Evolutionary conservation across 2,113 vertebrate genomes (phyloP).

Genomic region (Catagonus wagneri): DNA sequence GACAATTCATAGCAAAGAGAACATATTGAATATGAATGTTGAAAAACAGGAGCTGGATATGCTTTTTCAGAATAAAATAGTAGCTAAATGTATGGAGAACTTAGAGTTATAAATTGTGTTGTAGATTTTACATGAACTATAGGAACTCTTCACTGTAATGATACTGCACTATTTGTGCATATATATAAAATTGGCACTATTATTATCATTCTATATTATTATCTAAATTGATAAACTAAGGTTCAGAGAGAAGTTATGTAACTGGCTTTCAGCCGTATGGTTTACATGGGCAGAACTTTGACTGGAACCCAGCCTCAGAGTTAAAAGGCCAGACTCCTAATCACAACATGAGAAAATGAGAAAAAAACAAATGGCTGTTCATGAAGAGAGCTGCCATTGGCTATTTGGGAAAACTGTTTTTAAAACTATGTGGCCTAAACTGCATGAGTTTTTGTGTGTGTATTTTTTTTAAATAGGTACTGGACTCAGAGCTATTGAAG

Average conservation of each 20-base stretch:
- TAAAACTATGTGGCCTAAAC: not conserved
- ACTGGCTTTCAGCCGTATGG: not conserved
- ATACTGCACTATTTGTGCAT: too few relatives aligned
- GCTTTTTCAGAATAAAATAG: not conserved
- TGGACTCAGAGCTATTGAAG: constrained; percentile 40
- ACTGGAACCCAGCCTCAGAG: not conserved
- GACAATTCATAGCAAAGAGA: not conserved
- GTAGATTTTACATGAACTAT: not conserved
- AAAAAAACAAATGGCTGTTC: not conserved
- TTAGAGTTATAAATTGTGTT: not conserved
- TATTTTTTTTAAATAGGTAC: not conserved
- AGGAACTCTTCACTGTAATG: not conserved
- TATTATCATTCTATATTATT: not conserved
- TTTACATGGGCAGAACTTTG: not conserved
- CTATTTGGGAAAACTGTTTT: not conserved
- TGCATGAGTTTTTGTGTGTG: not conserved
- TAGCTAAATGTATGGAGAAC: not conserved
- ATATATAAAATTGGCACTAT: not conserved
- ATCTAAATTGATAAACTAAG: not conserved
- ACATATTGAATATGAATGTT: not conserved
- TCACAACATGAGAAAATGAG: not conserved
- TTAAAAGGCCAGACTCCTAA: not conserved
- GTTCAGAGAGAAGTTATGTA: not conserved
- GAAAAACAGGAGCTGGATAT: not conserved
- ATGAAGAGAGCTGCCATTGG: not conserved